Base-by-base conservation (phyloP, 2,797 vertebrate genomes). In the Naso thynnoides region DNA sequence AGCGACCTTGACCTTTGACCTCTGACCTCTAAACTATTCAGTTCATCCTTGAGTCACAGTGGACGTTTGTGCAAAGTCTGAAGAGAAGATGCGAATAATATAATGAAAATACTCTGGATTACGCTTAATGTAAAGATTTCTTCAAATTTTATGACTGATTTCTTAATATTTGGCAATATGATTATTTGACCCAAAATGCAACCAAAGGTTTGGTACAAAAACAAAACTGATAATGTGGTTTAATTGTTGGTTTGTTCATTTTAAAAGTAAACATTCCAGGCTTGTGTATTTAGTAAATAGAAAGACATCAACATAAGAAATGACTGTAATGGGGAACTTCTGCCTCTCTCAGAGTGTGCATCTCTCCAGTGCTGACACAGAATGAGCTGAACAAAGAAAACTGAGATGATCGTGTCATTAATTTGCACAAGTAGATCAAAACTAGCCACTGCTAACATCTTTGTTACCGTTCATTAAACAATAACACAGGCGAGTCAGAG, bases 171-270 rank as follows among this genome's bases (percentile, higher is more conserved):
- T n/a, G n/a, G n/a, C n/a, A n/a, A n/a, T n/a, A n/a, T n/a, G n/a
- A n/a, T n/a, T n/a, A n/a, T n/a, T n/a, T n/a, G n/a, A n/a, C n/a
- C n/a, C n/a, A n/a, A n/a, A n/a, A n/a, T n/a, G n/a, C n/a, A n/a
- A n/a, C n/a, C n/a, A n/a, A n/a, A n/a, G n/a, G n/a, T n/a, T n/a
- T n/a, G n/a, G n/a, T n/a, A n/a, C n/a, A n/a, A n/a, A n/a, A n/a
- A n/a, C n/a, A n/a, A n/a, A n/a, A n/a, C n/a, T n/a, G n/a, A n/a
- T n/a, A n/a, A n/a, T n/a, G n/a, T n/a, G n/a, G n/a, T n/a, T n/a
- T n/a, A n/a, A n/a, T 53, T 62, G 21, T 18, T 45, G 29, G 23
- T 54, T 61, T 54, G 19, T 31, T 56, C 15, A 47, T 39, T 63
- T 53, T n/a, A 64, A 33, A 42, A 5, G 6, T 42, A 44, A 60